Evolutionary conservation across 1,140 invertebrate species (phyloP).

Genomic region (Drosophila repleta): DNA sequence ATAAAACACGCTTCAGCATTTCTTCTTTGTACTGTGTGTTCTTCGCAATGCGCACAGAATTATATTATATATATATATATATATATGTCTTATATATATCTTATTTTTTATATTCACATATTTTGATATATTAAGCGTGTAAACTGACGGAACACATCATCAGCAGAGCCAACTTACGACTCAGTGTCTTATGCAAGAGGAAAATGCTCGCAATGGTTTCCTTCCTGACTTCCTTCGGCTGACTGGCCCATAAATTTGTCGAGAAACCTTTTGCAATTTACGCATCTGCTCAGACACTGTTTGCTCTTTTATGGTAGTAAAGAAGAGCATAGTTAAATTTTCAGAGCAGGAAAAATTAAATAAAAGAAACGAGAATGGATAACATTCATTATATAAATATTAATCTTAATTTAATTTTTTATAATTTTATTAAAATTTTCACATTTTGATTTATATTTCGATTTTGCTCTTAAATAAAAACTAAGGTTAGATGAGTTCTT

Average conservation of each 20-base stretch:
- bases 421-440: not conserved
- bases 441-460: not conserved
- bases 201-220: constrained; percentile 9
- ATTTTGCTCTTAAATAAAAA: too few relatives aligned
- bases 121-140: constrained; percentile 64
- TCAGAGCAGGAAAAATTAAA: too few relatives aligned
- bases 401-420: not conserved
- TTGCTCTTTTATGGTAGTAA: not conserved
- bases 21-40: constrained; percentile 35
- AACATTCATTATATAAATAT: not conserved
- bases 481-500: too few relatives aligned
- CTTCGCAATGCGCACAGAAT: constrained; percentile 50
- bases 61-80: constrained; percentile 51
- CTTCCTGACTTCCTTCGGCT: constrained; percentile 6
- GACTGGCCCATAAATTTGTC: constrained; percentile 54
- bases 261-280: constrained; percentile 38
- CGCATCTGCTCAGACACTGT: constrained; percentile 14
- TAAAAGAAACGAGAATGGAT: too few relatives aligned
- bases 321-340: not conserved
- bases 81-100: not conserved
- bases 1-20: constrained; percentile 40
- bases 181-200: not conserved
- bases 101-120: constrained; percentile 36
- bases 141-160: constrained; percentile 42
- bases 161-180: constrained; percentile 24